Evolutionary conservation across 2,113 vertebrate genomes (phyloP), one percentile per base, ranked within the genome.

Genomic region (Okapia johnstoni): DNA sequence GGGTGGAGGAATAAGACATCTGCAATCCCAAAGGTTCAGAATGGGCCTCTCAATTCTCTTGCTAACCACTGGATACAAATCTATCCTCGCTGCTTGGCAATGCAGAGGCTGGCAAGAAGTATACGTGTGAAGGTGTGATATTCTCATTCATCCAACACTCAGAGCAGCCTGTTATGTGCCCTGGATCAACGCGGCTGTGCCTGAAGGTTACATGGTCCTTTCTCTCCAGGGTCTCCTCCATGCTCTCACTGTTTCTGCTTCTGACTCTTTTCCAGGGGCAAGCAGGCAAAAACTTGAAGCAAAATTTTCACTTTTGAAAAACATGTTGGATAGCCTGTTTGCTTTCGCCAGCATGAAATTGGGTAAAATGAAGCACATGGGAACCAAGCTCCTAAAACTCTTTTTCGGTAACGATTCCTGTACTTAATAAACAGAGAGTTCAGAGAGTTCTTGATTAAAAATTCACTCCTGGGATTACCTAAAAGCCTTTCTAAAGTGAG

Each of bases 401-500:
- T 48, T 63, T 73, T 48, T 85, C 26, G 57, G 13, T 63, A 73
- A 91, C 9, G 88, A 80, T 30, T 36, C 50, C 46, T 91, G 28
- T 46, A 86, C 50, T 92, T 77, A 79, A 76, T 63, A 61, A 97
- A 63, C 79, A 94, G 63, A 73, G 16, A 60, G 54, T 61, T 93
- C n/a, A 26, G 60, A 46, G 76, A 43, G 21, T 61, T 95, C 63
- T 79, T 81, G 85, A 88, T 95, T 92, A 90, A 90, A 83, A 63
- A 88, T 50, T 70, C 77, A 23, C 87, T 88, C 73, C 52, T 58
- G 61, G 57, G 23, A 79, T 15, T 40, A 88, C 93, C 63, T 76
- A 76, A 91, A 90, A 70, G 50, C 48, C 85, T 96, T 66, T 85
- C 58, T 85, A 30, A 96, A 89, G 85, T 73, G 73, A 40, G 21